Evolutionary conservation across 2,113 vertebrate genomes (phyloP), one percentile per base, ranked within the genome.

Genomic region (Notiomystis cincta): DNA sequence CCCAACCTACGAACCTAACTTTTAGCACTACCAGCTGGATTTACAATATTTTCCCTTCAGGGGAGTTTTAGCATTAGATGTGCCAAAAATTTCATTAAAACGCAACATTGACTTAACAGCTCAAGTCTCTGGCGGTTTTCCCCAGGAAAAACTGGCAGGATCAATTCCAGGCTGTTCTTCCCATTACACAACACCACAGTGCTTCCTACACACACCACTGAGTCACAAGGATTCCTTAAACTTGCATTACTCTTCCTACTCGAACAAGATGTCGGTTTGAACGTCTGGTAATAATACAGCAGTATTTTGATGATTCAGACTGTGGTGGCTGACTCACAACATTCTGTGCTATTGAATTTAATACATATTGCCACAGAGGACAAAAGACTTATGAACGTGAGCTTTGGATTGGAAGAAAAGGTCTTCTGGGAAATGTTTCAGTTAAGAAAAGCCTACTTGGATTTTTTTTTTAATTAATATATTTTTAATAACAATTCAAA

Each of bases 31-130:
- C 56, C 76, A 96, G 76, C 25, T 37, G 3, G 50, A 83, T 90
- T 86, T 90, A 83, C 89, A 93, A 37, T 96, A 92, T 96, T 96
- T 96, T 95, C 38, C 93, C 95, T 89, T 89, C 57, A 94, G 95
- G 96, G 95, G 51, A 95, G 80, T 95, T 94, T 57, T 45, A 93
- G 48, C 25, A 64, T 87, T 58, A 84, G 51, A 78, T 64, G 69
- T 94, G 96, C 91, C 94, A 96, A 88, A 92, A 95, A 94, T 51
- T 84, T 95, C 87, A 97, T 94, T 95, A 95, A 92, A 95, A 94
- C 0, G 10, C 93, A 95, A 94, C 91, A 65, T 64, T 94, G 93
- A 91, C 65, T 95, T 90, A 93, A 92, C 94, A 95, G 83, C 64
- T 95, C 51, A 64, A 83, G 60, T 92, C 82, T 77, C 82, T 87